A percentile compares a stretch with the other conserved stretches of the same genome.
phyloP scores from a whole-genome alignment of 2,113 vertebrate genomes.

The Corythoichthys intestinalis region DNA sequence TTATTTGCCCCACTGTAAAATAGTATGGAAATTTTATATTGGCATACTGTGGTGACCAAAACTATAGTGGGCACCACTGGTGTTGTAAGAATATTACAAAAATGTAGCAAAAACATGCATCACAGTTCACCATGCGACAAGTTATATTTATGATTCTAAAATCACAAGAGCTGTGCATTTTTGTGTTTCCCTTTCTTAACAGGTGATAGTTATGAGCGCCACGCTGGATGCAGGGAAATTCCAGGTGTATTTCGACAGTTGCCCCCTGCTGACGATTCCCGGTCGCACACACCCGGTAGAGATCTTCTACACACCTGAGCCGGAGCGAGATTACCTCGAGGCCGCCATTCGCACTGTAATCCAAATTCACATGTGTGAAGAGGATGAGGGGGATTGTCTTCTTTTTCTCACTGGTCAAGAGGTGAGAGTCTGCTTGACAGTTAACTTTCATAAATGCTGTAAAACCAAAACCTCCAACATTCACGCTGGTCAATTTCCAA shows the following conservation, averaged over 20 bases:
- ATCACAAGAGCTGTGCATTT: too few species aligned
- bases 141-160: not conserved
- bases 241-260: constrained; percentile 97
- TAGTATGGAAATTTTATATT: not conserved
- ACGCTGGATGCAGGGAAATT: constrained; percentile 98
- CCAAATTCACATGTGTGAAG: constrained; percentile 99
- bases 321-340: constrained; percentile 96
- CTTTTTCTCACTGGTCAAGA: constrained; percentile 98
- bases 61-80: not conserved
- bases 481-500: not conserved
- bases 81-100: not conserved
- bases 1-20: too few species aligned
- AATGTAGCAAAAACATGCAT: not conserved
- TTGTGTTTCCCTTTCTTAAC: not conserved
- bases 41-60: not conserved
- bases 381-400: constrained; percentile 93
- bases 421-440: constrained; percentile 67
- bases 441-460: not conserved
- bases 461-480: not conserved
- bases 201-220: constrained; percentile 94
- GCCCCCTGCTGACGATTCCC: constrained; percentile 94
- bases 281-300: constrained; percentile 97
- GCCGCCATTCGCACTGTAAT: constrained; percentile 97
- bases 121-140: not conserved
- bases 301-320: constrained; percentile 98